phyloP scores from a whole-genome alignment of 2,888 invertebrate species.

The Allygus modestus region DNA sequence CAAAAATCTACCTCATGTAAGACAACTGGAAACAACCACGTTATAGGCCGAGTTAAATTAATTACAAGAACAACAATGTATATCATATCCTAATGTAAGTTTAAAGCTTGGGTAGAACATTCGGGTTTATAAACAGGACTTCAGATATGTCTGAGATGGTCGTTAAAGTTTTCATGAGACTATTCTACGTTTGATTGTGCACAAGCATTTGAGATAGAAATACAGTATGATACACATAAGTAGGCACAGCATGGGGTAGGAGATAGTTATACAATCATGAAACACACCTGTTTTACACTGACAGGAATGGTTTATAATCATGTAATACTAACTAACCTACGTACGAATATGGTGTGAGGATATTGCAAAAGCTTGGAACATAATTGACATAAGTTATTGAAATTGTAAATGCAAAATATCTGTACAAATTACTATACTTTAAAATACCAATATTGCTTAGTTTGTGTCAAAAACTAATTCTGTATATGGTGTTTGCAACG shows the following conservation, averaged over 20 bases:
- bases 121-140: background rate
- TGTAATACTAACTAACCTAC: background rate
- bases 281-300: background rate
- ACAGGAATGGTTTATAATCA: background rate
- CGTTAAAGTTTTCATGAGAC: conserved; percentile 12
- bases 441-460: too few species aligned
- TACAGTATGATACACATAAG: conserved; percentile 19
- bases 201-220: conserved; percentile 60
- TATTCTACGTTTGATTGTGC: conserved; percentile 67
- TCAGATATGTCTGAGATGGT: conserved; percentile 45
- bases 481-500: too few species aligned
- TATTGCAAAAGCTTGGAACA: background rate
- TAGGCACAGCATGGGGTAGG: conserved; percentile 55
- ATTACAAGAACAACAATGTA: conserved; percentile 31
- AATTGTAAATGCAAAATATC: too few species aligned
- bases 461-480: too few species aligned
- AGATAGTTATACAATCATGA: background rate
- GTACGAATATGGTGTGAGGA: background rate
- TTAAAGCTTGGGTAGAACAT: background rate
- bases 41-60: conserved; percentile 12
- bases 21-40: conserved; percentile 18
- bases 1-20: background rate
- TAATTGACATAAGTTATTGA: too few species aligned
- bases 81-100: background rate
- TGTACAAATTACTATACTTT: too few species aligned